Evolutionary conservation across 1,140 invertebrate genomes (phyloP), one percentile per base, ranked within the genome.

Genomic region (Danaus melanippus): DNA sequence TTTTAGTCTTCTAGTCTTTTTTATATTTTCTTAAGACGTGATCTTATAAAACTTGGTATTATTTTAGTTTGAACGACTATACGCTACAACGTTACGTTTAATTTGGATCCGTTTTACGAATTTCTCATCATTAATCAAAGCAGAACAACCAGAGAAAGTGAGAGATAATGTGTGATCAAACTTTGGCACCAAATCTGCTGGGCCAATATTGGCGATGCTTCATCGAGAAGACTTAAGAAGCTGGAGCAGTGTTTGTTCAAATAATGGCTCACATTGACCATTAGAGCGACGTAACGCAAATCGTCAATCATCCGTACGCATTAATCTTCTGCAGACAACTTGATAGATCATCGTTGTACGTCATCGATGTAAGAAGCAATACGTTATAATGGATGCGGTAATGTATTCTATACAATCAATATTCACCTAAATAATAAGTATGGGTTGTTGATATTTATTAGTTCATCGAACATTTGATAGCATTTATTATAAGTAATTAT

Each of bases 261-360:
- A 76, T 60, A 62, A 74, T 74, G 69, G 71, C 62, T 59, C 69
- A 68, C 62, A 75, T 69, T 65, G 71, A 69, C 69, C 79, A 81
- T 82, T 81, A 82, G 79, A 76, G 73, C 75, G 74, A 69, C 69
- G 70, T 66, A 78, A 71, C 79, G 82, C 79, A 65, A 79, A 79
- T 86, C 83, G 83, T 86, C 83, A 86, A 86, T 86, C 83, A 86
- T 86, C 80, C 71, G 64, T 61, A 76, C 80, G 74, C 83, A 86
- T 86, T 86, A 82, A 86, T 86, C 83, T 86, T 84, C 74, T 76
- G 83, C 66, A 82, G 83, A 86, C 83, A 86, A 84, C 71, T 86
- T 86, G 83, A 86, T 85, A 83, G 82, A 83, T 85, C 82, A 85
- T 85, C 77, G 75, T 70, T 60, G 70, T 60, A 67, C 60, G 55